Percentiles rank a stretch among this genome's conserved stretches.
phyloP scores from a whole-genome alignment of 2,888 invertebrate species.

The Brenthis ino region DNA sequence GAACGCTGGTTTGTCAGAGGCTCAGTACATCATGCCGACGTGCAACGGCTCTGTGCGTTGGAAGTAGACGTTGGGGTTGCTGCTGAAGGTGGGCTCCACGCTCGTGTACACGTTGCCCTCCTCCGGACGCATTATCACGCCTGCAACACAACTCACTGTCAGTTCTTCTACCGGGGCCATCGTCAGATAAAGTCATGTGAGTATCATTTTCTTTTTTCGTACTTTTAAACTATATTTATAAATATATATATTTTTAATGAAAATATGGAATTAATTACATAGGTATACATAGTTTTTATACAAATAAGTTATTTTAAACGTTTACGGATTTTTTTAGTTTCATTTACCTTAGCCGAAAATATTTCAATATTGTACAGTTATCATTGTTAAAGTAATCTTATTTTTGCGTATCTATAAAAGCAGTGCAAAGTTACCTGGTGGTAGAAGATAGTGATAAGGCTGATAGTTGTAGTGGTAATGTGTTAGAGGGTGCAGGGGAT shows the following conservation, averaged over 20 bases:
- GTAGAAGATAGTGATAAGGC: constrained; percentile 74
- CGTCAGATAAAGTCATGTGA: background rate
- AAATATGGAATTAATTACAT: background rate
- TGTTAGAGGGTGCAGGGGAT: constrained; percentile 76
- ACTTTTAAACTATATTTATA: background rate
- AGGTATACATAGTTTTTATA: no score
- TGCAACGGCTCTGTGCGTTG: constrained; percentile 91
- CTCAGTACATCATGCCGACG: constrained; percentile 95
- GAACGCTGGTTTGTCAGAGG: constrained; percentile 78
- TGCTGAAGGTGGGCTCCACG: constrained; percentile 91
- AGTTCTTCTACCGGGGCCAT: constrained; percentile 9
- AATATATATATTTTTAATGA: background rate
- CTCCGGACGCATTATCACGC: constrained; percentile 90
- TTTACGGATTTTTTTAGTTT: background rate
- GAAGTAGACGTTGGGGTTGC: constrained; percentile 95
- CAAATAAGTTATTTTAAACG: no score
- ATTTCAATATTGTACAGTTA: background rate
- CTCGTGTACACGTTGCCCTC: constrained; percentile 93
- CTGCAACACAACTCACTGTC: constrained; percentile 62
- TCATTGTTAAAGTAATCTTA: no score
- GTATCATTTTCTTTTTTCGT: background rate
- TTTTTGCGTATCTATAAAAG: constrained; percentile 20
- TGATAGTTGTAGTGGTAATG: constrained; percentile 78
- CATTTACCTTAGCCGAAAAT: background rate
- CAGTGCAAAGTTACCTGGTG: constrained; percentile 70